Evolutionary conservation across 64 coral and sea anemone genomes (phyloP).

Genomic region (Dendrophyllia cribrosa): DNA sequence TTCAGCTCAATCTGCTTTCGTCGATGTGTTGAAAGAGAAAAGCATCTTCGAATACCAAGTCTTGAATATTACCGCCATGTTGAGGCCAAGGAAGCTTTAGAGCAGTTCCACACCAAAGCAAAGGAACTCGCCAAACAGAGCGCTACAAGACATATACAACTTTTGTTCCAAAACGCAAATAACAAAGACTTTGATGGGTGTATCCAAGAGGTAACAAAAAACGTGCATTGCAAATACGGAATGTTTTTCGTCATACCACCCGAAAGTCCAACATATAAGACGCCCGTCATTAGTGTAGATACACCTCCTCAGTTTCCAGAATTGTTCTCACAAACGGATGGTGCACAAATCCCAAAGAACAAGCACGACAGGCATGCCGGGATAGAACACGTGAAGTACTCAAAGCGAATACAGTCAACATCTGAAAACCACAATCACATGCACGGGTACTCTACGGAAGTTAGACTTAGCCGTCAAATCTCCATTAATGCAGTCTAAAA

Average conservation of each 20-base stretch:
- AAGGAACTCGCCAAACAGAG: slow-evolving; percentile 30
- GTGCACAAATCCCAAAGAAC: neutral
- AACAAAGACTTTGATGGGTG: neutral
- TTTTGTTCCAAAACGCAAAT: neutral
- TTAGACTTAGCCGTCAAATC: too few relatives aligned
- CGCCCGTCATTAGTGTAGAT: neutral
- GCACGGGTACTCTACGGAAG: neutral
- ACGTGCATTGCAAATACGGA: neutral
- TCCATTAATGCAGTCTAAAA: too few relatives aligned
- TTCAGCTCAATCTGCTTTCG: neutral
- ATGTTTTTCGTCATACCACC: slow-evolving; percentile 29
- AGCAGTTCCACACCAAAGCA: slow-evolving; percentile 3
- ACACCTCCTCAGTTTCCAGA: neutral
- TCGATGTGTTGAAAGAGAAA: neutral
- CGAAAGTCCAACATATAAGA: neutral
- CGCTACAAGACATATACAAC: neutral
- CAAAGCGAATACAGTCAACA: neutral
- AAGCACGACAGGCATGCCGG: neutral
- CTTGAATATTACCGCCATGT: slow-evolving; percentile 12
- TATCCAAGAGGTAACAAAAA: neutral
- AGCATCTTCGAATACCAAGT: neutral
- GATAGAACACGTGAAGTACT: neutral
- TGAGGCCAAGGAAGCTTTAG: slow-evolving; percentile 10
- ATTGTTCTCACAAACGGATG: neutral
- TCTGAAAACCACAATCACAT: neutral